Percentiles rank a stretch among this genome's conserved stretches.
phyloP scores from a whole-genome alignment of 2,888 invertebrate species.

The Zaprionus lineosus region DNA sequence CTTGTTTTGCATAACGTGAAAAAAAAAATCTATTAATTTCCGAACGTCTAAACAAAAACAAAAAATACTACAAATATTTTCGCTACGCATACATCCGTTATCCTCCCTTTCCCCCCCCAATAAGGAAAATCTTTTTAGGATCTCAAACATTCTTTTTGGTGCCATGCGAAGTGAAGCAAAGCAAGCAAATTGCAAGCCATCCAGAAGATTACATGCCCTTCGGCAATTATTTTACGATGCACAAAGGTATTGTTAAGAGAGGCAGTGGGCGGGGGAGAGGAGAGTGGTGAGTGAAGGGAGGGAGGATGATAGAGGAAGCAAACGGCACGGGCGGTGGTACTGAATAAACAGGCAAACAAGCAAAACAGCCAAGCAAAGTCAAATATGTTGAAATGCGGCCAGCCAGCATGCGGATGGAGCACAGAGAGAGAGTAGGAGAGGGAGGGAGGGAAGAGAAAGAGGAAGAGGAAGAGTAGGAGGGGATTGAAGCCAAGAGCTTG shows the following conservation, averaged over 20 bases:
- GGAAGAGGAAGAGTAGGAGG: constrained; percentile 17
- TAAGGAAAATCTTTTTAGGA: constrained; percentile 27
- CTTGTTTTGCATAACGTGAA: background rate
- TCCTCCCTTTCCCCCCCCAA: background rate
- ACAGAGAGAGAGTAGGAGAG: constrained; percentile 9
- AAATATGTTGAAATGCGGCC: constrained; percentile 76
- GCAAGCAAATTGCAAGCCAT: constrained; percentile 64
- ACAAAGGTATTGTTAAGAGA: constrained; percentile 82
- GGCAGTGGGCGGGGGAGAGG: constrained; percentile 15
- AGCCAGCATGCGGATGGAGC: constrained; percentile 44
- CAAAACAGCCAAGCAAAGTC: constrained; percentile 63
- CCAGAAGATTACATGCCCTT: constrained; percentile 68
- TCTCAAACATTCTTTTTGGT: constrained; percentile 21
- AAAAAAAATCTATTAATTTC: constrained; percentile 34
- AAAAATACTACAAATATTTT: constrained; percentile 33
- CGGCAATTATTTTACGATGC: constrained; percentile 82
- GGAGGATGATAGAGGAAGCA: constrained; percentile 11
- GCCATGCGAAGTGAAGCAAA: constrained; percentile 28
- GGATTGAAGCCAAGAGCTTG: constrained; percentile 36
- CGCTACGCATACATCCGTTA: constrained; percentile 37
- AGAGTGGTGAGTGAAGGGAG: constrained; percentile 1
- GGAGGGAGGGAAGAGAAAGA: constrained; percentile 7
- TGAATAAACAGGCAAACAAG: constrained; percentile 56
- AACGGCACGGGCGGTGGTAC: too few relatives aligned
- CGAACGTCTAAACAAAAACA: constrained; percentile 11